Conservation (phyloP, 2,113 vertebrate genomes). For the Neodon shergylaensis region DNA sequence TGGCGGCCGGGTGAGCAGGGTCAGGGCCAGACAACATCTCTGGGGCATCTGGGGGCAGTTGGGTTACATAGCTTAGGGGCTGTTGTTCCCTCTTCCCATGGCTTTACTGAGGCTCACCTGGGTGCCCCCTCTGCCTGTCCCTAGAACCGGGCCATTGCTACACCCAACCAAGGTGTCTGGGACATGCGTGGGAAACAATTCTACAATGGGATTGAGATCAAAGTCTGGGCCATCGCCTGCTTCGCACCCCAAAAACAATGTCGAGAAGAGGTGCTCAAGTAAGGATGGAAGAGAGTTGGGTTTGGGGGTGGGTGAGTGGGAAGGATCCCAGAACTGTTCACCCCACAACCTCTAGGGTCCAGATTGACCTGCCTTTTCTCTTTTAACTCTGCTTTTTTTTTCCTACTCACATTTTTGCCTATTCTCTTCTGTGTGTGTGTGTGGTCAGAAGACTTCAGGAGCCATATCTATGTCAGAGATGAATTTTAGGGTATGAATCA, state of each 20-base stretch:
- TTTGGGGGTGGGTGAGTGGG: constrained; percentile 44
- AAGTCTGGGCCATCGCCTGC: constrained; percentile 99
- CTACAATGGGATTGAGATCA: constrained; percentile 99
- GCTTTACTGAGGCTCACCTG: constrained; percentile 77
- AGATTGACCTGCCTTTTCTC: constrained; percentile 21
- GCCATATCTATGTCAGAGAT: constrained; percentile 13
- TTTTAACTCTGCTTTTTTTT: not conserved
- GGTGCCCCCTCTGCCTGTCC: constrained; percentile 64
- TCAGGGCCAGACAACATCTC: constrained; percentile 78
- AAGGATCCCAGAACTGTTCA: constrained; percentile 20
- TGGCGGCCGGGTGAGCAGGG: constrained; percentile 94
- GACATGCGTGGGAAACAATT: constrained; percentile 99
- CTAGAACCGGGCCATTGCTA: constrained; percentile 98
- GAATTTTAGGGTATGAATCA: constrained; percentile 34
- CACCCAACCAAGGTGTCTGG: constrained; percentile 99
- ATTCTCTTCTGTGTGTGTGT: constrained; percentile 6
- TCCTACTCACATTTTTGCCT: not conserved
- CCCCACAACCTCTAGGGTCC: not conserved
- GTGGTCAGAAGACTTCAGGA: constrained; percentile 32
- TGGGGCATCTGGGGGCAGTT: constrained; percentile 57
- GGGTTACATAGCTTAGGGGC: constrained; percentile 30
- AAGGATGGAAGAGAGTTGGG: constrained; percentile 83
- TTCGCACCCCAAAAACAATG: constrained; percentile 99
- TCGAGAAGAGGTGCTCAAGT: constrained; percentile 99
- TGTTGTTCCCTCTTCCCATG: constrained; percentile 53